These are phyloP conservation scores for Zaprionus capensis DNA, from an alignment of 1,140 invertebrate species.

Conservation along the genomic window DNA sequence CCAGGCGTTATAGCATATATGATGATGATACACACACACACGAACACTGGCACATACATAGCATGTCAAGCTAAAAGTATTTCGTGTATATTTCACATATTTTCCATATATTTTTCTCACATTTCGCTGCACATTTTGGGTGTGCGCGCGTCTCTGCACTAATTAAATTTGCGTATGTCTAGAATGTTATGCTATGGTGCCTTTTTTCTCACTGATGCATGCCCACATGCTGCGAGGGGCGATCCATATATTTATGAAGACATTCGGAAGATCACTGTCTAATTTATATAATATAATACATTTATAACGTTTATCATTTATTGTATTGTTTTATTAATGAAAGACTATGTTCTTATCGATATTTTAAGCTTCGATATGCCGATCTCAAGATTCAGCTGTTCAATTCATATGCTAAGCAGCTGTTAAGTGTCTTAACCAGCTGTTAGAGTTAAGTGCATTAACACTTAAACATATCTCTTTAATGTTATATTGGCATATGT, in stretches of 20 bases:
- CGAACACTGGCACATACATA: neutral
- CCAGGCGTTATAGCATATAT: slow-evolving; percentile 34
- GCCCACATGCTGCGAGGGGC: slow-evolving; percentile 23
- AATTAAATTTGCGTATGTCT: slow-evolving; percentile 54
- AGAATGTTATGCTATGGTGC: slow-evolving; percentile 11
- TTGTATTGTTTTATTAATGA: no score
- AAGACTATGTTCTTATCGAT: no score
- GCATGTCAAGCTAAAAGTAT: slow-evolving; percentile 8
- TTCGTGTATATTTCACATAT: slow-evolving; percentile 23
- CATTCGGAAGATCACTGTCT: no score
- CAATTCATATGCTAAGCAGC: no score
- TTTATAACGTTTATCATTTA: no score
- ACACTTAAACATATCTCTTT: no score
- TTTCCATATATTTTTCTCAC: slow-evolving; percentile 17
- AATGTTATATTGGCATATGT: no score
- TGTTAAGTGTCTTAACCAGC: no score
- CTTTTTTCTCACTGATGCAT: slow-evolving; percentile 47
- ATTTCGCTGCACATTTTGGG: slow-evolving; percentile 41
- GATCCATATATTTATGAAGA: neutral
- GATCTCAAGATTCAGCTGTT: no score
- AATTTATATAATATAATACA: no score
- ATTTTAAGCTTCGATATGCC: no score
- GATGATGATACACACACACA: slow-evolving; percentile 5
- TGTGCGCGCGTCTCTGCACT: slow-evolving; percentile 37
- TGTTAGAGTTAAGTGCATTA: no score